Base-by-base conservation (phyloP, 1,140 invertebrate genomes). In the Potamilus streckersoni region DNA sequence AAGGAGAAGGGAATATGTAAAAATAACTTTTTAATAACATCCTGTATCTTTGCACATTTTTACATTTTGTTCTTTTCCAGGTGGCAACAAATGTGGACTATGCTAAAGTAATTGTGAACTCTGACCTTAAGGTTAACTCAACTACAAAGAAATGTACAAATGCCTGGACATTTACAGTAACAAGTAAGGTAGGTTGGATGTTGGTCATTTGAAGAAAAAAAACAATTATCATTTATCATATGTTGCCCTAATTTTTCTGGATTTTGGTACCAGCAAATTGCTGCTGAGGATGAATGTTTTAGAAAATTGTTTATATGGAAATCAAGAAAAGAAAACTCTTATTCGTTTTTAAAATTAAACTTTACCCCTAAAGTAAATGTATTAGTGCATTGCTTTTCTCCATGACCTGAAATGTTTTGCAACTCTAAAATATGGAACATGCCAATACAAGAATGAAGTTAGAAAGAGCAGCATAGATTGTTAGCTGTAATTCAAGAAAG, bases 111-210 rank as follows among this genome's bases (percentile, higher is more conserved):
- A 88, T 87, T n/a, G 92, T 92, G 75, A 92, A 92, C 75, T 91
- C 91, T 77, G 92, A 93, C 72, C 87, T 93, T 69, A 91, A 92
- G 20, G 92, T 93, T 31, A 94, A 91, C 59, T 92, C 94, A 79
- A 92, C 92, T 55, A 92, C 92, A 27, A 95, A 94, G 89, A 92
- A 92, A 75, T 93, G 92, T 79, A 91, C 91, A 71, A 91, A 92
- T 69, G 91, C 92, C 63, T 95, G 94, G 94, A 92, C 91, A 11
- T 94, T 95, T 82, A 91, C 91, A 13, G 73, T 94, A 16, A 88
- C 88, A 16, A 86, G 86, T 67, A 87, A 86, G 74, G 92, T 89
- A 79, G 79, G 82, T 77, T 61, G 17, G 15, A 20, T 63, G 27
- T 57, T 49, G 31, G 55, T 65, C 59, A 19, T 70, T 57, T 70